Evolutionary conservation across 2,113 vertebrate genomes (phyloP).

Genomic region (Ciconia maguari): DNA sequence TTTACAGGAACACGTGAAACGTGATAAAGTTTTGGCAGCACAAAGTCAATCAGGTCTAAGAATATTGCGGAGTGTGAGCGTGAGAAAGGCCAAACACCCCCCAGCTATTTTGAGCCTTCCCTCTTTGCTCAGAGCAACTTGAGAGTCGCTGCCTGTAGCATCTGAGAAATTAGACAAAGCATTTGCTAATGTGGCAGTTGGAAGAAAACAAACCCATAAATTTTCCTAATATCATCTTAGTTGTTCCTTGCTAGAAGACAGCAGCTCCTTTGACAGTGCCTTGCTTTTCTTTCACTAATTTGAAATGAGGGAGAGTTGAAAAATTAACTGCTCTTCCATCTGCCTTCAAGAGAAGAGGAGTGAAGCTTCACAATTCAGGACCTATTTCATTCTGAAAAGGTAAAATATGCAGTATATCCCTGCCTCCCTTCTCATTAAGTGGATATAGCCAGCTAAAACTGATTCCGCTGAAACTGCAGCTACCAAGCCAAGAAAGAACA

Average conservation of each 20-base stretch:
- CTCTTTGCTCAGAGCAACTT: neutral
- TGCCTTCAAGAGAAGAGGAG: neutral
- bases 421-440: neutral
- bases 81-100: neutral
- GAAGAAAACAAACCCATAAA: neutral
- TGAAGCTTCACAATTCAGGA: neutral
- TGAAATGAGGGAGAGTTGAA: neutral
- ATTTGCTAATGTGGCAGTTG: neutral
- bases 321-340: neutral
- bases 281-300: neutral
- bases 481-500: neutral
- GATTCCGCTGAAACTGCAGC: neutral
- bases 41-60: neutral
- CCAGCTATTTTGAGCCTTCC: neutral
- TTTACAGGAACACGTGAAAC: fast-evolving
- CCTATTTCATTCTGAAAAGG: neutral
- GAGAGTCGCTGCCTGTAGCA: neutral
- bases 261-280: neutral
- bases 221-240: neutral
- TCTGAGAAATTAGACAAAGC: neutral
- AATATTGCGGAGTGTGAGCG: neutral
- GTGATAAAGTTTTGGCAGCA: neutral
- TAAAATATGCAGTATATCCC: neutral
- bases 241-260: neutral
- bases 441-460: neutral